Evolutionary conservation across 2,113 vertebrate species (phyloP).

Genomic region (Percina caprodes): DNA sequence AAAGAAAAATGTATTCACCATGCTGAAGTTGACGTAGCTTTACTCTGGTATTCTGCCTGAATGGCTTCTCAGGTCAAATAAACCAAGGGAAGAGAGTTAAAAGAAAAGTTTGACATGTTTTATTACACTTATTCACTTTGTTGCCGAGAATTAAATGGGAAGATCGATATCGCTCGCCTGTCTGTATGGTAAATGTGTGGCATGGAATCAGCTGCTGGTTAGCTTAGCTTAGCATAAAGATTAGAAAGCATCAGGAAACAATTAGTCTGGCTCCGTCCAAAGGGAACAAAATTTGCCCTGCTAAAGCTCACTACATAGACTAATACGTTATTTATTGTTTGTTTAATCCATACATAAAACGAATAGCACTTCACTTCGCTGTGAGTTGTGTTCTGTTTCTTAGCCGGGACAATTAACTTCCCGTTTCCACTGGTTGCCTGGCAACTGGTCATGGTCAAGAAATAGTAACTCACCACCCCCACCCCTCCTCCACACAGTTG

Average conservation of each 20-base stretch:
- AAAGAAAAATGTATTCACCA: neutral
- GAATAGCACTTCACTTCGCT: neutral
- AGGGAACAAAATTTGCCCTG: too few relatives aligned
- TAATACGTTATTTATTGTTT: too few relatives aligned
- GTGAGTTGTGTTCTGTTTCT: neutral
- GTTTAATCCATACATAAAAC: too few relatives aligned
- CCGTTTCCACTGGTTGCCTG: neutral
- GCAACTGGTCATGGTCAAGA: neutral
- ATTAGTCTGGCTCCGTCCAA: too few relatives aligned
- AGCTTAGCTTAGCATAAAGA: too few relatives aligned
- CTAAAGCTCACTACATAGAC: too few relatives aligned
- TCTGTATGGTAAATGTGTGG: too few relatives aligned
- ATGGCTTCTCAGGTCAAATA: neutral
- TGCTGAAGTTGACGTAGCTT: neutral
- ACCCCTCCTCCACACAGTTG: too few relatives aligned
- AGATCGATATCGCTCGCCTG: too few relatives aligned
- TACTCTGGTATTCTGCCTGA: neutral
- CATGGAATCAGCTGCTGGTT: too few relatives aligned
- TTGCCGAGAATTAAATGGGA: too few relatives aligned
- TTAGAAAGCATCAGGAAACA: too few relatives aligned
- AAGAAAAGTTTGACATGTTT: neutral
- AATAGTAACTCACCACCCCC: neutral
- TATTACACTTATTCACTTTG: neutral
- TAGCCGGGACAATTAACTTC: neutral
- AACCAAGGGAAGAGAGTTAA: neutral